Base-by-base conservation (phyloP, 2,113 vertebrate species). In the Nyctibius bracteatus region DNA sequence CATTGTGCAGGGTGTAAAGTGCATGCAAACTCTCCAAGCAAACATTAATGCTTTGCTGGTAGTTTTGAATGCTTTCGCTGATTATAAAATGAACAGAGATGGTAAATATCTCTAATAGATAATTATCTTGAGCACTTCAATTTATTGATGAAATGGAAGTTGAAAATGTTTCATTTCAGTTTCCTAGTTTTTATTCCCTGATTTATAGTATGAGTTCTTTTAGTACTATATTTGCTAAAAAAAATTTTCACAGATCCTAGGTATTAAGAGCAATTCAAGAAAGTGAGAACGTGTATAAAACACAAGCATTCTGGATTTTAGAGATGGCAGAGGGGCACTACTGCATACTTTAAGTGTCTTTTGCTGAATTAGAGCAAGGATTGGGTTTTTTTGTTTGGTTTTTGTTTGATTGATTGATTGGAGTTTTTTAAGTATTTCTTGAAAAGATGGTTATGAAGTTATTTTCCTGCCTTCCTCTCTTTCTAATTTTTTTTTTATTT, bases 71-170 rank as follows among this genome's bases (percentile, higher is more conserved):
- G 23, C 15, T 51, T 47, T 81, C 52, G 8, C 35, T 68, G 22
- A 19, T 84, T n/a, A 39, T 84, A 51, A 88, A 88, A 70, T 62
- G 14, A 68, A 47, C 24, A 21, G 41, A 66, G 9, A 18, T 74
- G 21, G 17, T 41, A 66, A 55, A 23, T 86, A 31, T 39, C 19
- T 54, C 14, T 57, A 51, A 41, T 11, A 83, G 30, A 31, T 37
- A 37, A 5, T 41, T 84, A 63, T 25, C 30, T 81, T 2, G 1
- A 74, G 35, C 31, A 46, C 33, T 92, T 89, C n/a, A 46, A 27
- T 88, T 88, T 88, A 31, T 71, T 71, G 35, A 25, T 81, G 35
- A 84, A 86, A 74, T n/a, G 23, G 30, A 94, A 77, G 6, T 63
- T 44, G 49, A 83, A 79, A 74, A 67, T 19, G 5, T 74, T 87